Conservation (phyloP, 2,888 invertebrate species). For the Ormyrus nitidulus region DNA sequence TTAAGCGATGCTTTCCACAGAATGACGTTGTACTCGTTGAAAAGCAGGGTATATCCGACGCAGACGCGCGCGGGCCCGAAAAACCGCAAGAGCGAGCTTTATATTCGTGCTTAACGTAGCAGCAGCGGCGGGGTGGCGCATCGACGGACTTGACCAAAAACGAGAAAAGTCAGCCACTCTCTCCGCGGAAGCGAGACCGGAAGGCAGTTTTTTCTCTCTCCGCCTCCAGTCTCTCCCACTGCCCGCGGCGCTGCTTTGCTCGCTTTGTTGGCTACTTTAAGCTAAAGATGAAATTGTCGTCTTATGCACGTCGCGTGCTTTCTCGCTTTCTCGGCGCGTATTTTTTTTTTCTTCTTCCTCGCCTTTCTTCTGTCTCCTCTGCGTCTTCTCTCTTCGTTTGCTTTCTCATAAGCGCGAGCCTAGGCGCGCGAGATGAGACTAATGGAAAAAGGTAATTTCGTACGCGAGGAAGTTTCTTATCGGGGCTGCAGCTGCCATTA, state of each 20-base stretch:
- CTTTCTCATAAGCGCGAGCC: conserved; percentile 1
- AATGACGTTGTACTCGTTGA: too few relatives aligned
- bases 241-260: neutral
- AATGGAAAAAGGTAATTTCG: conserved; percentile 34
- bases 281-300: conserved; percentile 18
- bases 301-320: neutral
- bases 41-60: too few relatives aligned
- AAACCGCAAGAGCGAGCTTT: too few relatives aligned
- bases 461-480: conserved; percentile 11
- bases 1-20: too few relatives aligned
- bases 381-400: neutral
- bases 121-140: too few relatives aligned
- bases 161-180: neutral
- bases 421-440: neutral
- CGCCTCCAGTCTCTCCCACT: neutral
- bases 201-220: neutral
- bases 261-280: conserved; percentile 17
- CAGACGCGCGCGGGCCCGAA: too few relatives aligned
- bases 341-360: neutral
- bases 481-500: neutral
- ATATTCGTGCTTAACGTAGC: too few relatives aligned
- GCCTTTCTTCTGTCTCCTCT: too few relatives aligned
- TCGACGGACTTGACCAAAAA: neutral
- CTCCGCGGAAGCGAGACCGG: neutral
- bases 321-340: neutral